Base-by-base conservation (phyloP, 2,797 vertebrate genomes). In the Mus spretus region DNA sequence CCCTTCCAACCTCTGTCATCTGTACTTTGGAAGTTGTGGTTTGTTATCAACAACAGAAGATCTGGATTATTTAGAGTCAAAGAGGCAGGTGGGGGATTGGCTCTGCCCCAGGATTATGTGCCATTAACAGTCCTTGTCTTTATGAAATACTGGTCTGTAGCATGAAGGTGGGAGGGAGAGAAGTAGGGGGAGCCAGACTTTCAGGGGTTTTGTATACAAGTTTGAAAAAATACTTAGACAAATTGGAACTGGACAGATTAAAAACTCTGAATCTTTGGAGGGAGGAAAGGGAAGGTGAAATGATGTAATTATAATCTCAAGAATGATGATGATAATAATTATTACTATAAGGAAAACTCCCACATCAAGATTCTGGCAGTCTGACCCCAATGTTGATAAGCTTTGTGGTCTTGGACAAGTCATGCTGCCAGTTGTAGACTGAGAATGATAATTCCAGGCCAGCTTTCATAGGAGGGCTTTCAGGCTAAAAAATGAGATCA, bases 211-310 rank as follows among this genome's bases (percentile, higher is more conserved):
- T 93, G 75, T 19, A 17, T 47, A 53, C 5, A 83, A 28, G 37
- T 44, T 63, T 94, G 84, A 65, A 93, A 84, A 96, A 84, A 37
- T 59, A 67, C 1, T 44, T 63, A 75, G 61, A 72, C 34, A 92
- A 50, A 72, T 61, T 63, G 34, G 40, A 63, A 63, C 19, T 74
- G 24, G 24, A 50, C 26, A 28, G 55, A 86, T 7, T 65, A 59
- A 83, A 81, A 80, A 85, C 34, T 12, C 44, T 34, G 61, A 85
- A 5, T 85, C 31, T 26, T 70, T 4, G 12, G 44, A 53, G 31
- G 44, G 31, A 70, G 63, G 47, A 53, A 70, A 85, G 34, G 83
- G 31, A n/a, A 85, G 44, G 20, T 63, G 17, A 44, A 53, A 70
- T 53, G 83, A 50, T 86, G 40, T 65, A 65, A 47, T 31, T 31